These are phyloP conservation scores for Meloe dianella DNA, from an alignment of 2,888 invertebrate genomes.

Conservation along the genomic window DNA sequence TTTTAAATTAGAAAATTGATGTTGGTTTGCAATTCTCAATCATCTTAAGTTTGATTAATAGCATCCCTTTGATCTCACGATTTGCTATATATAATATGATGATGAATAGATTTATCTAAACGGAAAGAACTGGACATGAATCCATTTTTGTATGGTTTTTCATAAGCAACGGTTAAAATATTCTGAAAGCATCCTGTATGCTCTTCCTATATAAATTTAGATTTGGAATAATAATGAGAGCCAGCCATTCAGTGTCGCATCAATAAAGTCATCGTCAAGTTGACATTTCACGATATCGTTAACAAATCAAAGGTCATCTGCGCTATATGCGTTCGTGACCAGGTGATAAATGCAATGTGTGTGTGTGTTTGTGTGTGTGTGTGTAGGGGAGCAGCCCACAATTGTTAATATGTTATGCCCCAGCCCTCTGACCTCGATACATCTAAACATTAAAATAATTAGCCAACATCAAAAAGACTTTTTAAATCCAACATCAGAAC, in stretches of 20 bases:
- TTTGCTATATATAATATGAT: neutral
- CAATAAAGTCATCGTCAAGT: conserved; percentile 15
- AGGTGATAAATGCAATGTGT: conserved; percentile 17
- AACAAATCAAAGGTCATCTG: conserved; percentile 11
- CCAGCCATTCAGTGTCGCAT: conserved; percentile 14
- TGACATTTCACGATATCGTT: conserved; percentile 17
- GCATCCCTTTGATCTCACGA: neutral
- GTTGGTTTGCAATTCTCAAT: neutral
- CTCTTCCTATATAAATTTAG: neutral
- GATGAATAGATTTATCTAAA: neutral
- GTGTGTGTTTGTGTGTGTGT: conserved; percentile 1
- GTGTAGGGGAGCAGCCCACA: conserved; percentile 22
- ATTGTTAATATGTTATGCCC: conserved; percentile 16
- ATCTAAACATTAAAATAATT: conserved; percentile 21
- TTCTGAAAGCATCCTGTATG: neutral
- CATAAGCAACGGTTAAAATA: neutral
- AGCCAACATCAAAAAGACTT: neutral
- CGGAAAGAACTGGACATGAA: neutral
- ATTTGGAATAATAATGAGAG: conserved; percentile 1
- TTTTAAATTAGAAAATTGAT: neutral
- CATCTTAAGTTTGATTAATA: conserved; percentile 16
- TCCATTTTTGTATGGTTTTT: neutral
- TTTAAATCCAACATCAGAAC: neutral
- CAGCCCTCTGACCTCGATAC: conserved; percentile 24
- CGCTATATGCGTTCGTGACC: conserved; percentile 15